Percentiles rank a stretch among this genome's conserved stretches.
phyloP scores from a whole-genome alignment of 1,140 invertebrate genomes.

The Achatina immaculata region DNA sequence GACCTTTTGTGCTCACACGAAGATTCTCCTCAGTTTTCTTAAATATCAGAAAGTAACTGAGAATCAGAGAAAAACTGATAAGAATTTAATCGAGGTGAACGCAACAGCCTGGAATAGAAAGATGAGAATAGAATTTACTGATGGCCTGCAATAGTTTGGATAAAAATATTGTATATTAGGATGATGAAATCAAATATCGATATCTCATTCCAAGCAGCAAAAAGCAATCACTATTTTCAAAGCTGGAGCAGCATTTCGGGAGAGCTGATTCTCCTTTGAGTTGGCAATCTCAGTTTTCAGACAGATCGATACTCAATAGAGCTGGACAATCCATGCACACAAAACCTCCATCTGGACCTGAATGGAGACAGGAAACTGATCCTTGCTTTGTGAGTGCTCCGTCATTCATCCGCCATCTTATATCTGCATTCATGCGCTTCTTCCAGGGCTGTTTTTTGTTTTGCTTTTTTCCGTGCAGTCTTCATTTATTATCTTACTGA shows the following conservation, averaged over 20 bases:
- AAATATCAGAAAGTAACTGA: too few relatives aligned
- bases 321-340: not conserved
- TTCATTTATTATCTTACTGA: too few relatives aligned
- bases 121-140: too few relatives aligned
- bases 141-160: too few relatives aligned
- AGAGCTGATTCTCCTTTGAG: not conserved
- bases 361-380: constrained; percentile 1
- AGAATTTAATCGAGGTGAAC: too few relatives aligned
- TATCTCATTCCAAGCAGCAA: not conserved
- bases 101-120: too few relatives aligned
- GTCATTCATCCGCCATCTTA: not conserved
- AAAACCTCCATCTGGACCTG: not conserved
- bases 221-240: not conserved
- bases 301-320: constrained; percentile 2
- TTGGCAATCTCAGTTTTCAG: not conserved
- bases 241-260: not conserved
- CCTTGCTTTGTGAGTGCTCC: not conserved
- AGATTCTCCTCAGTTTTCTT: too few relatives aligned
- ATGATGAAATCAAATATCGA: not conserved
- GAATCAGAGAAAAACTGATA: too few relatives aligned
- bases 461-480: too few relatives aligned
- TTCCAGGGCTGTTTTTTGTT: not conserved
- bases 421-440: not conserved
- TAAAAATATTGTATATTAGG: too few relatives aligned
- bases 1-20: too few relatives aligned